These are phyloP conservation scores for Chloropsis hardwickii DNA, from an alignment of 2,113 vertebrate species.

Conservation along the genomic window DNA sequence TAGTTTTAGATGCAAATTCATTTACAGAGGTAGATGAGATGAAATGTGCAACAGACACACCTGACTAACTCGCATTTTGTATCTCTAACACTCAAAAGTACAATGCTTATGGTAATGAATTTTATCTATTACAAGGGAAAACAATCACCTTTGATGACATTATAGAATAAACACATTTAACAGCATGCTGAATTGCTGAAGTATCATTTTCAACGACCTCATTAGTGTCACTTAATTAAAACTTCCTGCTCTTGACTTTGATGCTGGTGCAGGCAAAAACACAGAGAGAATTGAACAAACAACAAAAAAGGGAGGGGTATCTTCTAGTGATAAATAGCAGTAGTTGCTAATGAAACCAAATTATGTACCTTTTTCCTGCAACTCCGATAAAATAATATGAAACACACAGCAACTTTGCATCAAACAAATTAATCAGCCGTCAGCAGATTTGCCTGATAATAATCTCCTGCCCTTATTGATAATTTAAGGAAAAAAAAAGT, in stretches of 20 bases:
- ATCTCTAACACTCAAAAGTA: conserved; percentile 76
- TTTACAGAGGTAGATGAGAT: conserved; percentile 68
- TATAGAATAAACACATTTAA: conserved; percentile 94
- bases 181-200: conserved; percentile 85
- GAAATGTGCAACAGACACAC: conserved; percentile 67
- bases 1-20: conserved; percentile 66
- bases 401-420: conserved; percentile 86
- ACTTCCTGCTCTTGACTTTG: conserved; percentile 92
- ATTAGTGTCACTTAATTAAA: conserved; percentile 97
- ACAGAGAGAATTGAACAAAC: conserved; percentile 86
- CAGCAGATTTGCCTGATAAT: conserved; percentile 83
- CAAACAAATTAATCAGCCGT: conserved; percentile 86
- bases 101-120: conserved; percentile 84
- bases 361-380: conserved; percentile 86
- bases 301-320: conserved; percentile 70
- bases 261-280: conserved; percentile 85
- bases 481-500: conserved; percentile 75
- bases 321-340: conserved; percentile 84
- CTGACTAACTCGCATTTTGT: conserved; percentile 74
- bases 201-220: conserved; percentile 91
- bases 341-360: conserved; percentile 90
- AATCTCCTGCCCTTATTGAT: conserved; percentile 86
- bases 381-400: conserved; percentile 87
- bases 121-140: conserved; percentile 82
- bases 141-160: conserved; percentile 88